These are phyloP conservation scores for Operophtera brumata DNA, from an alignment of 2,888 invertebrate species.

Conservation along the genomic window DNA sequence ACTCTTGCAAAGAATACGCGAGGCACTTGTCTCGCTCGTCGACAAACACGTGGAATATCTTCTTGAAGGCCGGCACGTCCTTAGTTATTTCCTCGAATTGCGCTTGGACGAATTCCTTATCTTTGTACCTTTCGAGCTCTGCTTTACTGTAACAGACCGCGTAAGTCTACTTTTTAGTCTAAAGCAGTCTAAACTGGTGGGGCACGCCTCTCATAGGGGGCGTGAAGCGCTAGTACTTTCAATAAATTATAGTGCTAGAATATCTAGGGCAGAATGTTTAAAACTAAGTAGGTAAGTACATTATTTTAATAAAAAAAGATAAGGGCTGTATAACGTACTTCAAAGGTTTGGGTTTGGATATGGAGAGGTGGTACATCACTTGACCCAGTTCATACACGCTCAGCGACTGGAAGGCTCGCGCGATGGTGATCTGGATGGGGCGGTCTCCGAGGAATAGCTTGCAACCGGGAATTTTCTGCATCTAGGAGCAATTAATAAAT, in stretches of 20 bases:
- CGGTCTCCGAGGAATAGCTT: slow-evolving; percentile 73
- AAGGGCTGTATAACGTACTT: slow-evolving; percentile 47
- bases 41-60: slow-evolving; percentile 75
- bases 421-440: slow-evolving; percentile 73
- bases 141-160: slow-evolving; percentile 46
- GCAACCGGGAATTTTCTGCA: slow-evolving; percentile 74
- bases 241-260: too few species aligned
- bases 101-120: slow-evolving; percentile 68
- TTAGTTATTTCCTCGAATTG: slow-evolving; percentile 71
- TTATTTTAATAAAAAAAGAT: too few species aligned
- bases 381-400: slow-evolving; percentile 70
- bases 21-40: slow-evolving; percentile 74
- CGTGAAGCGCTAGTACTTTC: too few species aligned
- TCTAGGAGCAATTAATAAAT: slow-evolving; percentile 35
- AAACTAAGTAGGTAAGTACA: too few species aligned
- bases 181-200: too few species aligned
- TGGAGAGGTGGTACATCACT: slow-evolving; percentile 69
- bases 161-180: too few species aligned
- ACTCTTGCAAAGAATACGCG: slow-evolving; percentile 72
- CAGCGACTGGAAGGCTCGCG: slow-evolving; percentile 70
- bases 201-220: too few species aligned
- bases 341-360: slow-evolving; percentile 64
- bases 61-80: slow-evolving; percentile 73
- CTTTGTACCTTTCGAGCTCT: slow-evolving; percentile 68
- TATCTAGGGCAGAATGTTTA: too few species aligned